A percentile compares a stretch with the other conserved stretches of the same genome.
These are phyloP conservation scores for Meteorus colon DNA, from an alignment of 2,888 invertebrate genomes.

Conservation along the genomic window DNA sequence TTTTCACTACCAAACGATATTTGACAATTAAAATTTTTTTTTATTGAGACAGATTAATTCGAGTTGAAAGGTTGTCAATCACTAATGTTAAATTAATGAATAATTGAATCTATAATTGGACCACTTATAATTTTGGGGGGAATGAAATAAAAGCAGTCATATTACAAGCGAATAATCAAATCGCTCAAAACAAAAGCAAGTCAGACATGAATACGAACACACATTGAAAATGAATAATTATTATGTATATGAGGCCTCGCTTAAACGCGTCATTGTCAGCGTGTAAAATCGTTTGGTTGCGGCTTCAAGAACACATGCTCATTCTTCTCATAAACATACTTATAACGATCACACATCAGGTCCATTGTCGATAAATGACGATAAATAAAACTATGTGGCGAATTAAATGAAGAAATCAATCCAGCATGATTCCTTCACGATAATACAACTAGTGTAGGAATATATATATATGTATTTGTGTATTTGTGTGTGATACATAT, in stretches of 20 bases:
- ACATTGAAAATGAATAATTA: conserved; percentile 21
- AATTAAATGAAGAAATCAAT: conserved; percentile 17
- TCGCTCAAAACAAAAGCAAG: conserved; percentile 2
- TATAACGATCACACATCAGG: conserved; percentile 7
- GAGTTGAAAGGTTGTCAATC: too few relatives aligned
- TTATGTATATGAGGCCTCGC: conserved; percentile 34
- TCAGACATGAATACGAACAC: neutral
- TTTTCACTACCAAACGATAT: too few relatives aligned
- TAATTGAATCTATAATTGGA: too few relatives aligned
- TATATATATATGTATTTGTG: neutral
- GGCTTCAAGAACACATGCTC: conserved; percentile 19
- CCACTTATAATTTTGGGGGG: too few relatives aligned
- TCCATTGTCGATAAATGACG: conserved; percentile 18
- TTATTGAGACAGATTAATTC: too few relatives aligned
- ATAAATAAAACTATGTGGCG: neutral
- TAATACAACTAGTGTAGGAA: neutral
- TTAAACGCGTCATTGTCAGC: conserved; percentile 29
- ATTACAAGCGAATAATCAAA: too few relatives aligned
- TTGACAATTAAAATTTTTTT: too few relatives aligned
- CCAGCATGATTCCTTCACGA: neutral
- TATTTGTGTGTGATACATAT: conserved; percentile 11
- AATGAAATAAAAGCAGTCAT: too few relatives aligned
- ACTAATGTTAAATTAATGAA: too few relatives aligned
- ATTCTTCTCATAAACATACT: neutral
- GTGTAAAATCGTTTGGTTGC: conserved; percentile 20